Evolutionary conservation across 2,113 vertebrate species (phyloP), one percentile per base, ranked within the genome.

Genomic region (Hemiscyllium ocellatum): DNA sequence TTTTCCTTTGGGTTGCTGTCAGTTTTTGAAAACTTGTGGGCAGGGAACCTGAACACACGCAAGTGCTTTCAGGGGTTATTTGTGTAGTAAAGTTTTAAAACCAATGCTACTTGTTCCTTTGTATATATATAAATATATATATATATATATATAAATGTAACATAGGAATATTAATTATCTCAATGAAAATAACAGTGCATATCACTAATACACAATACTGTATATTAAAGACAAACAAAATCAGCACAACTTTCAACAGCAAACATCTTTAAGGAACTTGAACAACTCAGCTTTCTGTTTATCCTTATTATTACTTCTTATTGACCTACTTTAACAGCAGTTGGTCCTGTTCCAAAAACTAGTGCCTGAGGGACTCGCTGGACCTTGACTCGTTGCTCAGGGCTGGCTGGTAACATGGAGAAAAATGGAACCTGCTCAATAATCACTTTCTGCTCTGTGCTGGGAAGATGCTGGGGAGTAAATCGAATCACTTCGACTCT

Each of bases 281-380:
- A 95, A 95, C 7, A 95, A 72, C 6, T 24, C n/a, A 95, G 8
- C 24, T 26, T 94, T 50, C 69, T 19, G 69, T 76, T 66, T 17
- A 72, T 72, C 69, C 68, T 72, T 72, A 72, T 33, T 47, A 42
- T 47, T 76, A 95, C 52, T 72, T 47, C 66, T 42, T 95, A 95
- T 26, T 65, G 89, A 98, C 97, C 97, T 97, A 97, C 97, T 97
- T 97, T 97, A 96, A 98, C 96, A 42, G 97, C 97, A 24, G 97
- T 97, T 76, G 97, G 96, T 93, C 96, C 96, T 70, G 97, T 96
- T 96, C 96, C 96, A 96, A 97, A 97, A 96, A 97, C 96, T 96
- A 97, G 97, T 96, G 97, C 97, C 96, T 97, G 97, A 96, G 97
- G 97, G 56, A 97, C 96, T 96, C 96, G 97, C 97, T 97, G 97